Base-by-base conservation (phyloP, 1,140 invertebrate genomes). In the Piezodorus guildinii region DNA sequence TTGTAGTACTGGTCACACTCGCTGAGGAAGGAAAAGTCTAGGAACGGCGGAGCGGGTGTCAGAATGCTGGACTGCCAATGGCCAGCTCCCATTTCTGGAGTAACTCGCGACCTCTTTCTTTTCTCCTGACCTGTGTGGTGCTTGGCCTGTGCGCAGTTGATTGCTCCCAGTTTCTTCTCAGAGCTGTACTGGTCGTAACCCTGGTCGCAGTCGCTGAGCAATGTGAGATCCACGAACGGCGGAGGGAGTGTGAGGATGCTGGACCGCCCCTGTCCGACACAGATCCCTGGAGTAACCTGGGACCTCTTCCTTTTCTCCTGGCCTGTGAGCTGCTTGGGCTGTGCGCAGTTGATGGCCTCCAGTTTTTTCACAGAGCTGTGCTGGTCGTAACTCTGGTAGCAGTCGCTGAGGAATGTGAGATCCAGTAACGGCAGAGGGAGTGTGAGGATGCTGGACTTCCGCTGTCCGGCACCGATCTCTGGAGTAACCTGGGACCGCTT, bases 361-460 rank as follows among this genome's bases (percentile, higher is more conserved):
- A 93, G 77, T 76, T 93, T 90, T 73, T 94, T 90, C 75, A 93
- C 91, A 17, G 89, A 92, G 73, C 88, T 91, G 77, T 92, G 89
- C 71, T 91, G 87, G 75, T 92, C 89, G 70, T 73, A 75, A 66
- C 75, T 76, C 73, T 76, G 74, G 74, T 83, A 74, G 74, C 78
- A 76, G 77, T 81, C 71, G 76, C 80, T 77, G 72, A 69, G 69
- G 19, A 72, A 63, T 14, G 70, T 69, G 16, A 70, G 71, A 60
- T 73, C 69, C n/a, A 72, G 65, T 58, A 72, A 70, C 54, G 70
- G 70, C 3, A 68, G 67, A 12, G 68, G 66, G 5, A 68, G 65
- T 12, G 67, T 67, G 12, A 62, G 63, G 15, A n/a, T n/a, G n/a
- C n/a, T n/a, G n/a, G n/a, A n/a, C n/a, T n/a, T n/a, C n/a, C n/a